A percentile compares a stretch with the other conserved stretches of the same genome.
Evolutionary conservation across 2,888 invertebrate genomes (phyloP).

Genomic region (Megaustenia siamemsis): DNA sequence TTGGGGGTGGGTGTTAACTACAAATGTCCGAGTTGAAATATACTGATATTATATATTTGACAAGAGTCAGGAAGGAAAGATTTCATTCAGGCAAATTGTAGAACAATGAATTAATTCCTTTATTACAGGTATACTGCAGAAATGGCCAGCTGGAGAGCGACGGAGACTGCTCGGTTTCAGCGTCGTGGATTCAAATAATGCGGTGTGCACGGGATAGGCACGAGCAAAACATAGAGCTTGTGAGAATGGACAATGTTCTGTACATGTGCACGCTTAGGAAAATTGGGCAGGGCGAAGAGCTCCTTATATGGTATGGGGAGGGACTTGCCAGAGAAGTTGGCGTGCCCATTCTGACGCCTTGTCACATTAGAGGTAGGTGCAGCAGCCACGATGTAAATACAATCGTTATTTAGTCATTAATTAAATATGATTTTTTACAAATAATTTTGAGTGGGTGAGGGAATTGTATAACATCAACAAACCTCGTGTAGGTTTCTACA

Average conservation of each 20-base stretch:
- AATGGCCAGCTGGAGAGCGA: conserved; percentile 36
- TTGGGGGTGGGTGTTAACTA: too few species aligned
- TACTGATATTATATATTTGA: too few species aligned
- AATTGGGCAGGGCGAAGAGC: conserved; percentile 84
- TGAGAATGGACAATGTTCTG: conserved; percentile 62
- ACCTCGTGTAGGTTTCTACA: too few species aligned
- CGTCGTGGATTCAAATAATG: conserved; percentile 73
- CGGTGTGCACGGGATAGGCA: conserved; percentile 85
- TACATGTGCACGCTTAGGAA: conserved; percentile 63
- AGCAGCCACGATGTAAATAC: not conserved
- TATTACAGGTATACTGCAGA: conserved; percentile 49
- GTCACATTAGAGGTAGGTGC: conserved; percentile 88
- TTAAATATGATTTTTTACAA: too few species aligned
- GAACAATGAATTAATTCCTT: too few species aligned
- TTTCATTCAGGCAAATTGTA: too few species aligned
- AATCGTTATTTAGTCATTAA: too few species aligned
- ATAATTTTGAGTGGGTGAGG: too few species aligned
- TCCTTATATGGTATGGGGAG: conserved; percentile 90
- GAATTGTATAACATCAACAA: too few species aligned
- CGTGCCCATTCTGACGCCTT: conserved; percentile 89
- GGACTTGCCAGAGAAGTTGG: conserved; percentile 86
- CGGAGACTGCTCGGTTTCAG: conserved; percentile 21
- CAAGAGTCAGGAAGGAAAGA: too few species aligned
- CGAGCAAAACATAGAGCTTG: conserved; percentile 83
- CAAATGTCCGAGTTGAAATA: too few species aligned